Conservation (phyloP, 1,140 invertebrate genomes). For the Brachionus calyciflorus region DNA sequence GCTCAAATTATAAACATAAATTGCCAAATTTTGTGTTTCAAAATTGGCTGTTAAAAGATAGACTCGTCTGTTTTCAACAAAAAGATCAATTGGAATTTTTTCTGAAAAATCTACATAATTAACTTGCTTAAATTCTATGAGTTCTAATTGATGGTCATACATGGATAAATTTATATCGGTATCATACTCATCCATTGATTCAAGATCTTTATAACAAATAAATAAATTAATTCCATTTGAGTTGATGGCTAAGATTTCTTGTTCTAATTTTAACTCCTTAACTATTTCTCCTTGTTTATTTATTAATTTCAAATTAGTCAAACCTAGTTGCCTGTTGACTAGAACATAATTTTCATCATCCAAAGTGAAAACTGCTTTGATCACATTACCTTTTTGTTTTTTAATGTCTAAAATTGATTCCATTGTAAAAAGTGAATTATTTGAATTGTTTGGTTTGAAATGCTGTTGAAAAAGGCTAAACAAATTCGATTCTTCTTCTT, state of each 20-base stretch:
- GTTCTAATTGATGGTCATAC: background rate
- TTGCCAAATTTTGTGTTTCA: background rate
- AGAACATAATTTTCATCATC: background rate
- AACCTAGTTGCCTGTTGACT: no score
- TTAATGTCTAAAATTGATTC: constrained; percentile 12
- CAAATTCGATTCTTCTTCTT: no score
- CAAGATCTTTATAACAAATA: background rate
- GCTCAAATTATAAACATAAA: constrained; percentile 21
- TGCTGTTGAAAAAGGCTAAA: no score
- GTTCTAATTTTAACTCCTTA: background rate
- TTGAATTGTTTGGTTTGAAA: background rate
- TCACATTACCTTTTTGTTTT: background rate
- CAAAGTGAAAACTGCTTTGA: background rate
- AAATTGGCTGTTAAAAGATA: background rate
- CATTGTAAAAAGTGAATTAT: constrained; percentile 13
- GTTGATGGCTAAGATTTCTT: background rate
- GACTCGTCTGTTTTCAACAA: background rate
- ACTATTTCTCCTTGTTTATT: background rate
- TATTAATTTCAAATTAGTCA: background rate
- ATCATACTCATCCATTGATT: background rate
- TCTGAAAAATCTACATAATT: constrained; percentile 8
- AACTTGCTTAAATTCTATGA: background rate
- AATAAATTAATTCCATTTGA: background rate
- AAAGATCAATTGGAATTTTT: background rate
- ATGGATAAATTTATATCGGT: background rate